Evolutionary conservation across 2,797 vertebrate genomes (phyloP), one percentile per base, ranked within the genome.

Genomic region (Loris lydekkerianus): DNA sequence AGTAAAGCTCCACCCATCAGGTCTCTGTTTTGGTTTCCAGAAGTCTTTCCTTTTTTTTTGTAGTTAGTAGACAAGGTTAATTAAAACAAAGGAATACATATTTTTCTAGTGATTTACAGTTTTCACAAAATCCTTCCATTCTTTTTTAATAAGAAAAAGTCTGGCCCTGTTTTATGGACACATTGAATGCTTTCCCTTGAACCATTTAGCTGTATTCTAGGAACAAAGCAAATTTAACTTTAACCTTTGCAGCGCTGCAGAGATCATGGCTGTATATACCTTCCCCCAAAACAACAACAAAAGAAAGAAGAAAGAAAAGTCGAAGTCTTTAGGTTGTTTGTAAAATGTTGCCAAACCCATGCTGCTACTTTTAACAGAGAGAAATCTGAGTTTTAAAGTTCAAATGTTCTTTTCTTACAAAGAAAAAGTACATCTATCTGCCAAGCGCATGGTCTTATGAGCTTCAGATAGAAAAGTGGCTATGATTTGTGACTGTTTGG

Each of bases 311-410:
- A 82, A 37, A 56, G 13, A 75, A 69, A 67, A 91, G 9, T 73
- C n/a, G 56, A 90, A 69, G 87, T 37, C 72, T 93, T 20, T 10
- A 84, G 80, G 89, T 92, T 96, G 43, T 95, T 97, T 94, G 25
- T 97, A 98, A 98, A 98, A 98, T 99, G 98, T 98, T 98, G 98
- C 98, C 98, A 98, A 97, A 96, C 97, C 98, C 98, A 98, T 98
- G 98, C 97, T 98, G 96, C 98, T 96, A 67, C 96, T 90, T 96
- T 97, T 96, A 98, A 95, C 91, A 93, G 96, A 96, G 97, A 80
- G 72, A 87, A 96, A 97, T 53, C 58, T 95, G 56, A 76, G 67
- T 98, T 97, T 96, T 58, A 23, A 91, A 46, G 73, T 97, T 94
- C 87, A 53, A 88, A 49, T 91, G 63, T 97, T 97, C 86, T 85